phyloP scores from a whole-genome alignment of 2,113 vertebrate species.

The Catagonus wagneri region DNA sequence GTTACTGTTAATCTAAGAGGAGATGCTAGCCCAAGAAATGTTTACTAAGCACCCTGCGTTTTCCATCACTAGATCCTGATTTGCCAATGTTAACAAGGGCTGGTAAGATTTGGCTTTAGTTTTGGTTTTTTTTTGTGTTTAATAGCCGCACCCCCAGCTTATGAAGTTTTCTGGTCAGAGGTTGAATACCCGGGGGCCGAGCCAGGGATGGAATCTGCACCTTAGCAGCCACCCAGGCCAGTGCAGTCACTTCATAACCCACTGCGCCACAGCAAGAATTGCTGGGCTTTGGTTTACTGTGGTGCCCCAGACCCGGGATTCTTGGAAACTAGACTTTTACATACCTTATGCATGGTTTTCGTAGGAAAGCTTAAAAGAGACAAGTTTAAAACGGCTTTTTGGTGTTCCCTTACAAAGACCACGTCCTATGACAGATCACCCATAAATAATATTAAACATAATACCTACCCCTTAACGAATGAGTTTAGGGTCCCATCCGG shows the following conservation, averaged over 20 bases:
- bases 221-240: too few species aligned
- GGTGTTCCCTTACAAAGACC: background rate
- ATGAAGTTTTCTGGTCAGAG: too few species aligned
- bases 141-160: too few species aligned
- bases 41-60: too few species aligned
- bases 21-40: background rate
- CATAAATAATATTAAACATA: rapidly evolving
- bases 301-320: background rate
- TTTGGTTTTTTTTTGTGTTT: background rate
- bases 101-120: too few species aligned
- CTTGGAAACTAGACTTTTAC: background rate
- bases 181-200: too few species aligned
- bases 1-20: background rate
- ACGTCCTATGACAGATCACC: rapidly evolving
- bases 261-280: too few species aligned
- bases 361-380: background rate
- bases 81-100: background rate
- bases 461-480: constrained; percentile 90
- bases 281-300: too few species aligned
- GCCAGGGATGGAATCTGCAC: too few species aligned
- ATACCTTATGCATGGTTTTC: background rate
- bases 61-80: background rate
- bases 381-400: background rate
- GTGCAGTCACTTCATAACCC: too few species aligned
- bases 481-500: constrained; percentile 82